phyloP scores from a whole-genome alignment of 2,113 vertebrate species.

The Misgurnus mizolepis region DNA sequence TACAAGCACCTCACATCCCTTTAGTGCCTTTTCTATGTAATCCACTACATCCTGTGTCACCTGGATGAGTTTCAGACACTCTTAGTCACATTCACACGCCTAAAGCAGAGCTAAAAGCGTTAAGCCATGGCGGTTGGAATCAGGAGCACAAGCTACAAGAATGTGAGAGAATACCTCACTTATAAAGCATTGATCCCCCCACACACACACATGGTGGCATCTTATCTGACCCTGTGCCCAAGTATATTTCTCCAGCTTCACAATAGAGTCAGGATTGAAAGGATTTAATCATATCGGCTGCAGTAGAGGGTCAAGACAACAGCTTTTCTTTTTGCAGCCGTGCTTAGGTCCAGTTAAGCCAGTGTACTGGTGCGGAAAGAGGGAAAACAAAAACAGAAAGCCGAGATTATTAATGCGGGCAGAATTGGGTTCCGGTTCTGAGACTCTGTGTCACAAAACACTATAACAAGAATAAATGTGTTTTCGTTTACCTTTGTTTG shows the following conservation, averaged over 20 bases:
- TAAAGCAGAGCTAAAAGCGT: constrained; percentile 39
- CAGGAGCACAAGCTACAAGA: not conserved
- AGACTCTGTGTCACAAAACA: constrained; percentile 1
- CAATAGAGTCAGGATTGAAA: constrained; percentile 51
- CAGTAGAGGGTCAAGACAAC: constrained; percentile 46
- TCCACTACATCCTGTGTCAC: constrained; percentile 35
- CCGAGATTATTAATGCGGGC: constrained; percentile 8
- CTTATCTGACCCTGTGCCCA: constrained; percentile 44
- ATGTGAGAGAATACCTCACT: constrained; percentile 35
- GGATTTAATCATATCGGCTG: constrained; percentile 49
- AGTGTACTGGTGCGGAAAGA: constrained; percentile 5
- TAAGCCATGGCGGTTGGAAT: constrained; percentile 21
- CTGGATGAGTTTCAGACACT: constrained; percentile 35
- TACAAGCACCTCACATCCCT: constrained; percentile 24
- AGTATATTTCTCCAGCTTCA: constrained; percentile 33
- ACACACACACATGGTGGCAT: constrained; percentile 25
- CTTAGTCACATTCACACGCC: constrained; percentile 26
- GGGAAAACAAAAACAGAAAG: constrained; percentile 26
- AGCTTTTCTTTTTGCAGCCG: constrained; percentile 42
- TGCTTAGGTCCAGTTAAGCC: constrained; percentile 34
- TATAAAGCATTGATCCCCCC: constrained; percentile 15
- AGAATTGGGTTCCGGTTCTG: constrained; percentile 11
- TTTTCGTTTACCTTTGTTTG: not conserved
- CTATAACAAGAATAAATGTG: constrained; percentile 22
- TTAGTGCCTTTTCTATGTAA: constrained; percentile 37